phyloP scores from a whole-genome alignment of 37 sponge, comb jelly and placozoan species.

The Agelas oroides region DNA sequence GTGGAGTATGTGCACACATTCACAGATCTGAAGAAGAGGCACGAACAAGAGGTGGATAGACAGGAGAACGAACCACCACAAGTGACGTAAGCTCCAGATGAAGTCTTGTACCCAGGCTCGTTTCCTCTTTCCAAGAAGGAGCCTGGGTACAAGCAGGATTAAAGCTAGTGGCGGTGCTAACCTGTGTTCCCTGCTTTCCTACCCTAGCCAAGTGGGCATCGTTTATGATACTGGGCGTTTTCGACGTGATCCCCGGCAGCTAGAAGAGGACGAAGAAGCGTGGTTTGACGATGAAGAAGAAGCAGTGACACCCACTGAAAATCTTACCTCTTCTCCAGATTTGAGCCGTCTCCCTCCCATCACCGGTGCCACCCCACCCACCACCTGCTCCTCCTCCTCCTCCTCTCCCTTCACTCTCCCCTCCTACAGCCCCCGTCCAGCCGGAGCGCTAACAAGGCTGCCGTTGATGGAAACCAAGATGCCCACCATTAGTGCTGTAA shows the following conservation, averaged over 20 bases:
- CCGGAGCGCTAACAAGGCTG: conserved; percentile 11
- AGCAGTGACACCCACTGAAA: not conserved
- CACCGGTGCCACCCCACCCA: conserved; percentile 9
- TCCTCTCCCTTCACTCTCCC: not conserved
- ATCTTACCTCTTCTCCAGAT: not conserved
- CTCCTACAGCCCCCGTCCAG: conserved; percentile 54
- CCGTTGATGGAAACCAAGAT: not conserved
- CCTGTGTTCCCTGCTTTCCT: not conserved
- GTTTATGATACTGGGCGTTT: conserved; percentile 46
- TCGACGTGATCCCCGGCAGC: conserved; percentile 82
- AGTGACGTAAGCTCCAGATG: not conserved
- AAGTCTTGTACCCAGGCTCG: no score
- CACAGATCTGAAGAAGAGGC: conserved; percentile 60
- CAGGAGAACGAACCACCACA: conserved; percentile 12
- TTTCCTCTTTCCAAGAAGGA: no score
- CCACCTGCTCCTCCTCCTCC: conserved; percentile 1
- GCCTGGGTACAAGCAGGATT: no score
- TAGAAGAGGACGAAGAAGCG: conserved; percentile 92
- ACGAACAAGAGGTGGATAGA: conserved; percentile 78
- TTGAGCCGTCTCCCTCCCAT: not conserved
- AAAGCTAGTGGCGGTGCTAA: no score
- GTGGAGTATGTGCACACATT: conserved; percentile 91
- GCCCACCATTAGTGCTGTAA: conserved; percentile 35
- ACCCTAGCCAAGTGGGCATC: not conserved
- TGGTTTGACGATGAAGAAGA: conserved; percentile 95